Evolutionary conservation across 2,113 vertebrate genomes (phyloP), one percentile per base, ranked within the genome.

Genomic region (Mus spicilegus): DNA sequence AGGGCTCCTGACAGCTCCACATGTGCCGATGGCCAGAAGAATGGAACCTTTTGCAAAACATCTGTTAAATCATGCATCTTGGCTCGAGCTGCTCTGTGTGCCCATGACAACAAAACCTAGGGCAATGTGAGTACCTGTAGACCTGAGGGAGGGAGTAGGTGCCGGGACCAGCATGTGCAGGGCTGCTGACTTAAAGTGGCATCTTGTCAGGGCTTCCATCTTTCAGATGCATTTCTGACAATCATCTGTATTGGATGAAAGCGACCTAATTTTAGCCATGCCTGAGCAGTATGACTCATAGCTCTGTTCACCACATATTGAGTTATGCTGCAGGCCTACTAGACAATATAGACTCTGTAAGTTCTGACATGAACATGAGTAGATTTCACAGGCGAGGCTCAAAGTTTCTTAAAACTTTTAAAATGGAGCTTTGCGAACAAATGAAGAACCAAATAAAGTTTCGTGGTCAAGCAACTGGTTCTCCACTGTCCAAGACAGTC

Each of bases 31-130:
- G 98, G 98, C 97, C 97, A 98, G 97, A 98, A 97, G 97, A 98
- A 98, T 97, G 97, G 98, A 98, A 98, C 97, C 94, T 98, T 98
- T 98, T 98, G 97, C 98, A 98, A 98, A 98, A 98, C 98, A 98
- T 98, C 98, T 98, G 98, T 97, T 98, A 98, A 98, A 97, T 95
- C 97, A 95, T 78, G 96, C 96, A 92, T 98, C 88, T 98, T 98
- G 97, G 98, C 98, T 98, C 90, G 93, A 98, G 96, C 19, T 1
- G 89, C 93, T 95, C 73, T 89, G 65, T 96, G 89, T 96, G 80
- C 90, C 73, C 90, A 85, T 75, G 9, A 98, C 96, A 97, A 97
- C 97, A 98, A 88, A 96, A 82, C 70, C 13, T 61, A 69, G 94
- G 90, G 94, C 80, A 19, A 95, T 0, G 1, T 76, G 87, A 87